A percentile compares a stretch with the other conserved stretches of the same genome.
Conservation (phyloP, 2,888 invertebrate species). For the Atethmia centrago region DNA sequence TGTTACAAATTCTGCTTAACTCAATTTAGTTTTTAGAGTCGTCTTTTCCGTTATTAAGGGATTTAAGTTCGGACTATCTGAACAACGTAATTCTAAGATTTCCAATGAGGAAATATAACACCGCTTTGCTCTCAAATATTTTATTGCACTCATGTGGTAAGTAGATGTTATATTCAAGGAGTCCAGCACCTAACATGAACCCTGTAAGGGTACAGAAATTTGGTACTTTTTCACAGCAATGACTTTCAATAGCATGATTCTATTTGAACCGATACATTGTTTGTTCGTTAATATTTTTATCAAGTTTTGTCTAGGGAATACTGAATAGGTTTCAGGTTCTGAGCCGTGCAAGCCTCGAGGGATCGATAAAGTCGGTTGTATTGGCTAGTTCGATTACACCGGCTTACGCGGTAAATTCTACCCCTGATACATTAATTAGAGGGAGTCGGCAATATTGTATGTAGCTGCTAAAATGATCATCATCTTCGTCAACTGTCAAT, state of each 20-base stretch:
- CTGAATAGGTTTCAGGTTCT: neutral
- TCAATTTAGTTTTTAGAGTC: neutral
- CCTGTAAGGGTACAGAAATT: neutral
- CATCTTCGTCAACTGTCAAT: neutral
- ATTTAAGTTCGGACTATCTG: neutral
- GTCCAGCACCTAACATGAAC: neutral
- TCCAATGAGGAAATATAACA: neutral
- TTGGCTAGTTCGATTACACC: neutral
- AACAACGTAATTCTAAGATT: neutral
- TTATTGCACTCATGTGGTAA: neutral
- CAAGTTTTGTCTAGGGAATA: neutral
- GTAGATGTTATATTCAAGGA: neutral
- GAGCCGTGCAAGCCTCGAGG: too few species aligned
- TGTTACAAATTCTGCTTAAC: neutral
- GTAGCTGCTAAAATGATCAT: neutral
- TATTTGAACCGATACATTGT: neutral
- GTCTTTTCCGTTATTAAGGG: neutral
- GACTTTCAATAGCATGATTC: neutral
- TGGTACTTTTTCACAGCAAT: too few species aligned
- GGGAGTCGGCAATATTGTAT: neutral
- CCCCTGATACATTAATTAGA: neutral
- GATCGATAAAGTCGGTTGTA: conserved; percentile 2
- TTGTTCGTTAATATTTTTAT: conserved; percentile 1
- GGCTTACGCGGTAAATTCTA: neutral
- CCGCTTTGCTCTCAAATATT: neutral